A percentile compares a stretch with the other conserved stretches of the same genome.
Conservation (phyloP, 2,113 vertebrate genomes). For the Ptilonorhynchus violaceus region DNA sequence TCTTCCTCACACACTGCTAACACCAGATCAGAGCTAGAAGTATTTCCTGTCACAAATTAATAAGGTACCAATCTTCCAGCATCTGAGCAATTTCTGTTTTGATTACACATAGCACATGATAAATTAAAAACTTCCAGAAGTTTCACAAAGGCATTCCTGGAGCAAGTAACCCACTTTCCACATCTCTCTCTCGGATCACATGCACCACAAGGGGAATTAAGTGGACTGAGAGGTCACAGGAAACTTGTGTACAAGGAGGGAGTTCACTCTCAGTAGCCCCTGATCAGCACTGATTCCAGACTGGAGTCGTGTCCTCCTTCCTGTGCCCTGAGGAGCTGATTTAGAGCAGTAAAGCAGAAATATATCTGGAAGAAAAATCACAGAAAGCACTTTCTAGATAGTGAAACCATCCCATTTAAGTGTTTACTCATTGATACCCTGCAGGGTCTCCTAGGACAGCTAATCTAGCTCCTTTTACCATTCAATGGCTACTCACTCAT, state of each 20-base stretch:
- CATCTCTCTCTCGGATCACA: background rate
- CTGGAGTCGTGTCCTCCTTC: background rate
- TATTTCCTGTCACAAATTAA: slow-evolving; percentile 48
- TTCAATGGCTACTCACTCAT: background rate
- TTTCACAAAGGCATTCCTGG: background rate
- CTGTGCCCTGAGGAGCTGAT: background rate
- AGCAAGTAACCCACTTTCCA: rapidly evolving
- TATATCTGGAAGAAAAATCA: background rate
- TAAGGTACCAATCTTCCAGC: slow-evolving; percentile 44
- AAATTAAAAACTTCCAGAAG: slow-evolving; percentile 13
- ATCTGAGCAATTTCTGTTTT: slow-evolving; percentile 50
- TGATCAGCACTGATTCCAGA: background rate
- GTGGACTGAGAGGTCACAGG: background rate
- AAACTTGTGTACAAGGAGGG: background rate
- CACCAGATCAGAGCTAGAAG: slow-evolving; percentile 34
- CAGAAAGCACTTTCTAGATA: background rate
- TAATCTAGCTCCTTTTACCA: background rate
- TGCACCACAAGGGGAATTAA: background rate
- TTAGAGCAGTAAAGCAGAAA: background rate
- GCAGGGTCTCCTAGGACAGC: background rate
- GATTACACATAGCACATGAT: background rate
- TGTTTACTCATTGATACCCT: background rate
- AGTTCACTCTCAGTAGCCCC: background rate
- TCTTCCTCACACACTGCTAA: slow-evolving; percentile 35
- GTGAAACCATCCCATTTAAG: background rate